Evolutionary conservation across 2,113 vertebrate species (phyloP).

Genomic region (Grammomys dolichurus): DNA sequence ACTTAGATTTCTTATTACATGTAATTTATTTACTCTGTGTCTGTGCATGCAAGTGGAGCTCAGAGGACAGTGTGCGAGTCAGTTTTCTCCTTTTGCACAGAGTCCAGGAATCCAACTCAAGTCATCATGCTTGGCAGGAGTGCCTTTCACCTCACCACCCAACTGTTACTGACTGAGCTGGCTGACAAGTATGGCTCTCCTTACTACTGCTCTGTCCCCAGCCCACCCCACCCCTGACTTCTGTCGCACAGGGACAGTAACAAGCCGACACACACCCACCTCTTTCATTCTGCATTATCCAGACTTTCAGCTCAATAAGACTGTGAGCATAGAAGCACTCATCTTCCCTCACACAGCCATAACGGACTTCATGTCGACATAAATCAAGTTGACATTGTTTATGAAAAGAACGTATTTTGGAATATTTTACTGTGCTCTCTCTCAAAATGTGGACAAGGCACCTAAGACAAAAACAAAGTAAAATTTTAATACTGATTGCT

Average conservation of each 20-base stretch:
- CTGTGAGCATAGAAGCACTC: slow-evolving; percentile 98
- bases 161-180: neutral
- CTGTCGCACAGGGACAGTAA: neutral
- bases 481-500: slow-evolving; percentile 4
- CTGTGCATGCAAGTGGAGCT: neutral
- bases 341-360: slow-evolving; percentile 96
- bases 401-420: slow-evolving; percentile 93
- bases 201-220: no score
- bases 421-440: slow-evolving; percentile 95
- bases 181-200: neutral
- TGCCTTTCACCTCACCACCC: neutral
- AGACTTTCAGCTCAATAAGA: slow-evolving; percentile 97
- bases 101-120: neutral
- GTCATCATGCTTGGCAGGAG: no score
- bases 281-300: slow-evolving; percentile 96
- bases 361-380: slow-evolving; percentile 97
- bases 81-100: no score
- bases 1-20: neutral
- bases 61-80: neutral
- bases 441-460: slow-evolving; percentile 98
- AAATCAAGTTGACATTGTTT: slow-evolving; percentile 92
- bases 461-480: slow-evolving; percentile 84
- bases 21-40: neutral
- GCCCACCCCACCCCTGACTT: neutral
- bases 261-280: slow-evolving; percentile 82